Conservation (phyloP, 2,113 vertebrate genomes). For the Hyla sarda region DNA sequence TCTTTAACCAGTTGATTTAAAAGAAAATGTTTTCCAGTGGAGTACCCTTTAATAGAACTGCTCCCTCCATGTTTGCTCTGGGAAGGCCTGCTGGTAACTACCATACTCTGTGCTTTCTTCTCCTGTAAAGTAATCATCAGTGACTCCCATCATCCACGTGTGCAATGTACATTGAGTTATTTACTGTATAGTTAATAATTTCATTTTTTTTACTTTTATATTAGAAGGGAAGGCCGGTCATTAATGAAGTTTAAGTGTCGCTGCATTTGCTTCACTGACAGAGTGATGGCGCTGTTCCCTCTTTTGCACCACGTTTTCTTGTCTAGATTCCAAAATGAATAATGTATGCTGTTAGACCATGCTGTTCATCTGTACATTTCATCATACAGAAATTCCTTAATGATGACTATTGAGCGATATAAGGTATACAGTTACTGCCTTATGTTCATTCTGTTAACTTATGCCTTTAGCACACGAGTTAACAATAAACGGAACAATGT, state of each 20-base stretch:
- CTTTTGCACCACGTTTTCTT: constrained; percentile 2
- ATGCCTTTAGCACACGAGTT: constrained; percentile 48
- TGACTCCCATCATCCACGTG: constrained; percentile 73
- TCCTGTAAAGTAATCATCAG: constrained; percentile 68
- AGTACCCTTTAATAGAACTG: too few relatives aligned
- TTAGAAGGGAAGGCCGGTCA: neutral
- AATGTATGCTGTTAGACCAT: constrained; percentile 15
- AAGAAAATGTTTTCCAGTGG: too few relatives aligned
- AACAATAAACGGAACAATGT: constrained; percentile 52
- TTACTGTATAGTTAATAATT: constrained; percentile 69
- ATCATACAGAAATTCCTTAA: constrained; percentile 26
- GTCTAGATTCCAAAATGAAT: neutral
- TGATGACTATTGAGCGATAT: constrained; percentile 24
- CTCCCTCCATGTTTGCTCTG: neutral
- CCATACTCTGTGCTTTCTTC: neutral
- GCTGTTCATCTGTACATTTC: constrained; percentile 33
- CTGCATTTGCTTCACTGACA: neutral
- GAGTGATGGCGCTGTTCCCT: constrained; percentile 21
- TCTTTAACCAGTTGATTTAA: too few relatives aligned
- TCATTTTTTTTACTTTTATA: constrained; percentile 73
- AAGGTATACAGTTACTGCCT: constrained; percentile 43
- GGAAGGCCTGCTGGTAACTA: neutral
- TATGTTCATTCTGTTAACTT: constrained; percentile 48
- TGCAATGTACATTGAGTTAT: constrained; percentile 72
- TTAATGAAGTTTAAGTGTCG: constrained; percentile 19